Evolutionary conservation across 2,888 invertebrate genomes (phyloP).

Genomic region (Aricia artaxerxes): DNA sequence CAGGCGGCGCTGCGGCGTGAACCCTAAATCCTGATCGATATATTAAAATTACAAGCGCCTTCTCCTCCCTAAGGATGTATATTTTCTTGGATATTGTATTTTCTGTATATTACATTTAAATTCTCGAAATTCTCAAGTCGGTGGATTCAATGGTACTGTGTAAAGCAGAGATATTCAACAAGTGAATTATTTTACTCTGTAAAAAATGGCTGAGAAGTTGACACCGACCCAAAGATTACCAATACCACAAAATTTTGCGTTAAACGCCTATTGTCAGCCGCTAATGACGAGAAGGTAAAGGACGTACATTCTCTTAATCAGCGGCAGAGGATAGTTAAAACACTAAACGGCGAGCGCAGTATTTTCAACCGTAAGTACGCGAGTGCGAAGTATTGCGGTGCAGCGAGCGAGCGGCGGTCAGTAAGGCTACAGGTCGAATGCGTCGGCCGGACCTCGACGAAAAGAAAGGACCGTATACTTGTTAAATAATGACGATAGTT

Average conservation of each 20-base stretch:
- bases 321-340: constrained; percentile 33
- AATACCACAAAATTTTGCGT: constrained; percentile 1
- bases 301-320: constrained; percentile 40
- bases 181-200: not conserved
- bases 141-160: not conserved
- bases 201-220: not conserved
- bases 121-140: not conserved
- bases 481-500: constrained; percentile 78
- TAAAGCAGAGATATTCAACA: not conserved
- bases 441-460: constrained; percentile 63
- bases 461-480: constrained; percentile 76
- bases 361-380: constrained; percentile 50
- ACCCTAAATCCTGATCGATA: constrained; percentile 3
- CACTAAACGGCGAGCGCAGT: constrained; percentile 40
- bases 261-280: constrained; percentile 33
- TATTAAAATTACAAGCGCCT: constrained; percentile 15
- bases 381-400: constrained; percentile 41
- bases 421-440: constrained; percentile 72
- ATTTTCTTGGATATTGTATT: constrained; percentile 1
- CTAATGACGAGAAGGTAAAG: constrained; percentile 41
- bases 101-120: not conserved
- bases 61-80: not conserved
- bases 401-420: constrained; percentile 56
- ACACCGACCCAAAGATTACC: not conserved
- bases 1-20: constrained; percentile 2